Evolutionary conservation across 2,888 invertebrate species (phyloP).

Genomic region (Drosophila kuntzei): DNA sequence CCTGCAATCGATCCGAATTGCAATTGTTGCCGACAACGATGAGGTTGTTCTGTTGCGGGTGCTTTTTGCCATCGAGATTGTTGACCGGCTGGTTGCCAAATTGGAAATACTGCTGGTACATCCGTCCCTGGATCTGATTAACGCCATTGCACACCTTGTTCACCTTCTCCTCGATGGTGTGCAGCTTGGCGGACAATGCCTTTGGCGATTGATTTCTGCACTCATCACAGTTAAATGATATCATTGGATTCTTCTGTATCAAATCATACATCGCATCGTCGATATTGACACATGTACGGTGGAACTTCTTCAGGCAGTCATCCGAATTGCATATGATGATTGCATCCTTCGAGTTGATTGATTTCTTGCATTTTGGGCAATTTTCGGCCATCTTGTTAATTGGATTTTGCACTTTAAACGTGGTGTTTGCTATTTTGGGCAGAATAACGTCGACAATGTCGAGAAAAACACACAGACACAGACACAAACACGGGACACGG

Average conservation of each 20-base stretch:
- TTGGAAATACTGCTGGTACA: conserved; percentile 84
- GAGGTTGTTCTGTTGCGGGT: conserved; percentile 81
- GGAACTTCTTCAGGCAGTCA: conserved; percentile 81
- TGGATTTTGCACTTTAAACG: conserved; percentile 30
- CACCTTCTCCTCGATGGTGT: conserved; percentile 82
- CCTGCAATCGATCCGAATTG: conserved; percentile 83
- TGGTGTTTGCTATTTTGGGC: conserved; percentile 16
- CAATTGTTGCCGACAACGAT: conserved; percentile 83
- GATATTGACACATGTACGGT: conserved; percentile 82
- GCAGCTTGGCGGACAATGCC: conserved; percentile 76
- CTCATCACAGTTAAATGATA: conserved; percentile 83
- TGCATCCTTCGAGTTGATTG: conserved; percentile 79
- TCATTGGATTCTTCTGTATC: conserved; percentile 83
- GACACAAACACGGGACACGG: conserved; percentile 22
- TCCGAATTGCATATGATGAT: conserved; percentile 81
- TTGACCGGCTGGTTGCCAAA: conserved; percentile 80
- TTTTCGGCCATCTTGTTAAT: conserved; percentile 81
- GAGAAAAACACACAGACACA: conserved; percentile 40
- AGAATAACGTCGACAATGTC: conserved; percentile 45
- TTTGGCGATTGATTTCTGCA: conserved; percentile 83
- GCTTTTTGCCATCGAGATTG: conserved; percentile 76
- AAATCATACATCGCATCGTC: conserved; percentile 81
- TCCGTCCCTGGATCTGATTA: conserved; percentile 83
- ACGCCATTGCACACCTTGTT: conserved; percentile 83
- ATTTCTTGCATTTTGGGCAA: conserved; percentile 83